Evolutionary conservation across 2,888 invertebrate genomes (phyloP), one percentile per base, ranked within the genome.

Genomic region (Lithosia quadra): DNA sequence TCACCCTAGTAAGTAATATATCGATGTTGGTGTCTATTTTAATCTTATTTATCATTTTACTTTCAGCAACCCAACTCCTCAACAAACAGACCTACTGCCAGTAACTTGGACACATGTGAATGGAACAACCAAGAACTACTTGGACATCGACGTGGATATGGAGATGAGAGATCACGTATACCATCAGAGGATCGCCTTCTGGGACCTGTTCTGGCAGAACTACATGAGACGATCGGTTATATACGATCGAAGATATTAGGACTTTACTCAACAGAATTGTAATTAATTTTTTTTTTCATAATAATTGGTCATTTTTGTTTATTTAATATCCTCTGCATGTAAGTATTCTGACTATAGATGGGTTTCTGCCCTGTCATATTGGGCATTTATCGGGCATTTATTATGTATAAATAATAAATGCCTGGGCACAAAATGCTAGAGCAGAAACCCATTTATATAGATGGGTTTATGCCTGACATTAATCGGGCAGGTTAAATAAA

Each of bases 11-110:
- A n/a, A n/a, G n/a, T n/a, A n/a, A n/a, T n/a, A 28, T 28, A 28
- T 28, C 5, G 2, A 28, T 28, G 28, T 28, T 28, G 28, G 5
- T 28, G 10, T 13, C 3, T 13, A 60, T 18, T 39, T 15, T 13
- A 11, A 2, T 13, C 36, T 2, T 36, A 36, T 36, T 10, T 2
- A 36, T 2, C 36, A 2, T 36, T 1, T 7, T 36, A 28, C 24
- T 84, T 84, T 13, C 84, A 92, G 92, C 1, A 84, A 91, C 55
- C 92, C 92, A 3, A 91, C 89, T 0, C 90, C 90, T 0, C 63
- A 79, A 3, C 65, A 68, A 5, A 80, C 86, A 0, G 76, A 79
- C 0, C 75, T 90, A 0, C 74, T 91, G 0, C 88, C 87, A 9
- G 82, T 86, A 10, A 78, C 69, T 9, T 93, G 93, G 93, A 28